Evolutionary conservation across 2,113 vertebrate genomes (phyloP), one percentile per base, ranked within the genome.

Genomic region (Lipotes vexillifer): DNA sequence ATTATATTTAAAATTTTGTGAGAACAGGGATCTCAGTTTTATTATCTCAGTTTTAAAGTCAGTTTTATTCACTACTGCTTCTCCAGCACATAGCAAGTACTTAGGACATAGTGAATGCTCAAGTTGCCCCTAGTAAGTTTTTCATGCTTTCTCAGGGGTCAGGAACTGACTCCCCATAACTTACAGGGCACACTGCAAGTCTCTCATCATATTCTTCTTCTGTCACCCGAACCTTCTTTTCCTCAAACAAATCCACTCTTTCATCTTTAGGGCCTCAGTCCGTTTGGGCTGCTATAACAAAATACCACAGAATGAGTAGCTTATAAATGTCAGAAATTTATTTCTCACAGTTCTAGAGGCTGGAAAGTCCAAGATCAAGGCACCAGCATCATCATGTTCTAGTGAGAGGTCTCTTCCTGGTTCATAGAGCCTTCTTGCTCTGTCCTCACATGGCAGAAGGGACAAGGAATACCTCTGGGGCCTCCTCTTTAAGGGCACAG

Each of bases 111-210:
- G 33, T 33, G n/a, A 96, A 88, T 81, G 31, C 23, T 96, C 33
- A 84, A 68, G 17, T 57, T 49, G 84, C 31, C 29, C 10, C 38
- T 78, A 33, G 49, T 63, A 80, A 75, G n/a, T 36, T 77, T 89
- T 68, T 94, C 68, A 90, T 23, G 31, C 38, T 83, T 96, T 94
- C 80, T 94, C 49, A 75, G 84, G 85, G 74, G 41, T 52, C 52
- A 65, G 65, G 25, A 87, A 59, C 25, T 82, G 63, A 78, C 29
- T 77, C 13, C 18, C 38, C 41, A 93, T 49, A 59, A 74, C 17
- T 92, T 92, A 91, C 29, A 15, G 38, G 63, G 36, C 14, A 65
- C 27, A 74, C 74, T 69, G 17, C 61, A 82, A 78, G 33, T 87
- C 52, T 87, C 59, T 93, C 41, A 75, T 69, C 46, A 66, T 46